phyloP scores from a whole-genome alignment of 2,113 vertebrate species.

The Calyptommatus sinebrachiatus region DNA sequence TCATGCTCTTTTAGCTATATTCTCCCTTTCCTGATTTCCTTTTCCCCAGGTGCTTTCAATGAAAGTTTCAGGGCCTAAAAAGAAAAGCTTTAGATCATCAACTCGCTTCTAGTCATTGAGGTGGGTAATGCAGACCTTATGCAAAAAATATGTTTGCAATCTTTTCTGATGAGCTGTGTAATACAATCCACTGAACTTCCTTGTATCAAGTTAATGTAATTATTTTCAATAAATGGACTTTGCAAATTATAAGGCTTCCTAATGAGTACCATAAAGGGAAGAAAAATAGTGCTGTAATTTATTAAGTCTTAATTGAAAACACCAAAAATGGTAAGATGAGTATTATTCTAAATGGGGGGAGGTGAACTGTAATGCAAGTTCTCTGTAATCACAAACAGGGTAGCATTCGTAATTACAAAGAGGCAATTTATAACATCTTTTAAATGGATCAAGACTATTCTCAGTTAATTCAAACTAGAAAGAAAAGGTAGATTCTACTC shows the following conservation, averaged over 20 bases:
- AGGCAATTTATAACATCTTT: slow-evolving; percentile 12
- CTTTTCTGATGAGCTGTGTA: slow-evolving; percentile 59
- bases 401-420: slow-evolving; percentile 21
- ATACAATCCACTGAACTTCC: slow-evolving; percentile 64
- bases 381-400: slow-evolving; percentile 37
- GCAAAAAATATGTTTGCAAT: slow-evolving; percentile 51
- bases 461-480: neutral
- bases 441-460: neutral
- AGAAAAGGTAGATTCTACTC: neutral
- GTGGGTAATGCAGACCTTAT: slow-evolving; percentile 64
- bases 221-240: slow-evolving; percentile 58
- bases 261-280: slow-evolving; percentile 32
- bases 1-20: neutral
- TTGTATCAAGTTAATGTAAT: slow-evolving; percentile 56
- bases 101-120: slow-evolving; percentile 60
- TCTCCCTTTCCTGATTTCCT: slow-evolving; percentile 27
- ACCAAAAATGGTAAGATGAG: slow-evolving; percentile 24
- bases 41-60: slow-evolving; percentile 27
- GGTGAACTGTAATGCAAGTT: slow-evolving; percentile 18
- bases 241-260: slow-evolving; percentile 52
- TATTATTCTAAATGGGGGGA: slow-evolving; percentile 4
- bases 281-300: slow-evolving; percentile 19
- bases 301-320: slow-evolving; percentile 49
- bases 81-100: slow-evolving; percentile 58
- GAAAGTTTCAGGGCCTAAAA: slow-evolving; percentile 53